Evolutionary conservation across 2,797 vertebrate genomes (phyloP).

Genomic region (Pangasius sanitwongsei): DNA sequence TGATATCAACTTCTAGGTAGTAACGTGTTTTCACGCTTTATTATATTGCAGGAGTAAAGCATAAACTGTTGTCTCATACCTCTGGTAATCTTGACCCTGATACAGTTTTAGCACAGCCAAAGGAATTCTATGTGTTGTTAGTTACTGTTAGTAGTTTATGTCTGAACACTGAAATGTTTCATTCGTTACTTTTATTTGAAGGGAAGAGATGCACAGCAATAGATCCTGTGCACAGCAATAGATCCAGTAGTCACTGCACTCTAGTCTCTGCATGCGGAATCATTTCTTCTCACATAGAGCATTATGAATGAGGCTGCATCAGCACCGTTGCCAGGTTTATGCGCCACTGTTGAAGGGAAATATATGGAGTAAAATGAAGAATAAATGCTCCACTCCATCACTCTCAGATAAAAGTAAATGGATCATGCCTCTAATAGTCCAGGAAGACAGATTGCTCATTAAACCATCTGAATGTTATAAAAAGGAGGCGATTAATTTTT

Average conservation of each 20-base stretch:
- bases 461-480: conserved; percentile 63
- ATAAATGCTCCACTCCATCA: conserved; percentile 69
- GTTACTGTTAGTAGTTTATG: conserved; percentile 25
- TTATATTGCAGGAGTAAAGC: background rate
- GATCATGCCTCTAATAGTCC: conserved; percentile 66
- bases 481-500: conserved; percentile 45
- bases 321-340: conserved; percentile 67
- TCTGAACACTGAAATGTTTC: conserved; percentile 3
- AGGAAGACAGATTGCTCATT: conserved; percentile 65
- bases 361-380: conserved; percentile 64
- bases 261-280: conserved; percentile 65
- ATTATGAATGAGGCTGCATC: conserved; percentile 70
- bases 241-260: conserved; percentile 61
- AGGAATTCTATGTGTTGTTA: background rate
- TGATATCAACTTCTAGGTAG: too few species aligned
- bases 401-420: conserved; percentile 71
- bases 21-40: background rate
- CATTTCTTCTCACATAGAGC: conserved; percentile 59
- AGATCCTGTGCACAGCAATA: conserved; percentile 52
- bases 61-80: background rate
- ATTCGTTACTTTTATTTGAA: conserved; percentile 14
- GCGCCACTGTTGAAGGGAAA: conserved; percentile 68
- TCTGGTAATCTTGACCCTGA: background rate
- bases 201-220: conserved; percentile 46
- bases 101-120: too few species aligned